Percentiles rank a stretch among this genome's conserved stretches.
These are phyloP conservation scores for Diadophis punctatus DNA, from an alignment of 2,113 vertebrate genomes.

Conservation along the genomic window DNA sequence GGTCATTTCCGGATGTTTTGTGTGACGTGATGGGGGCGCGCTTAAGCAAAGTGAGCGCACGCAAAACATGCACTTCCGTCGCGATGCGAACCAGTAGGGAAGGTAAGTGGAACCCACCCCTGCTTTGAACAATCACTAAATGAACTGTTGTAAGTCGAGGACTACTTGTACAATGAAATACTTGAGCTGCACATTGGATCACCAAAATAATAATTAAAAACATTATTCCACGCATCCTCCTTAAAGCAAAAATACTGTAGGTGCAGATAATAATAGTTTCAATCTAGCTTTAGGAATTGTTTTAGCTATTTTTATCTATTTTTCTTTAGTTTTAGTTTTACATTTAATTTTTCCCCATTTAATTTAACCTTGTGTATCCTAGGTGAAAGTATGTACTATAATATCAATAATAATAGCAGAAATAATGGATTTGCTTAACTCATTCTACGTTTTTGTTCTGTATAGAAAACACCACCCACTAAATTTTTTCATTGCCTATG, in stretches of 20 bases:
- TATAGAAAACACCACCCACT: background rate
- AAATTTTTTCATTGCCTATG: background rate
- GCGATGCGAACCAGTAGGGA: too few relatives aligned
- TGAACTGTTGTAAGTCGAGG: too few relatives aligned
- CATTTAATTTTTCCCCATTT: background rate
- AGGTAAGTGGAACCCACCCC: too few relatives aligned
- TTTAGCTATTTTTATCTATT: background rate
- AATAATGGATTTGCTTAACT: background rate
- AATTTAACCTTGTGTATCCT: background rate
- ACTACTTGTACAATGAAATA: background rate
- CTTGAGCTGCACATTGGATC: background rate
- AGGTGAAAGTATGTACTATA: background rate
- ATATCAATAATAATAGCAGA: background rate
- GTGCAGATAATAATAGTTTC: background rate
- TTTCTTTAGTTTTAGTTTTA: background rate
- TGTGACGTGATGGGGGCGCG: too few relatives aligned
- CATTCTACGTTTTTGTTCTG: background rate
- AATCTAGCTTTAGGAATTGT: background rate
- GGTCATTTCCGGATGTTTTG: too few relatives aligned
- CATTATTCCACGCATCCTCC: background rate
- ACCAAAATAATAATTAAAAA: background rate
- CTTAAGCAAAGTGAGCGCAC: too few relatives aligned
- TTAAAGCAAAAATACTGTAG: background rate
- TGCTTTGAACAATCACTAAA: too few relatives aligned
- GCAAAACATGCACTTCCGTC: too few relatives aligned